Evolutionary conservation across 2,797 vertebrate species (phyloP).

Genomic region (Oreortyx pictus): DNA sequence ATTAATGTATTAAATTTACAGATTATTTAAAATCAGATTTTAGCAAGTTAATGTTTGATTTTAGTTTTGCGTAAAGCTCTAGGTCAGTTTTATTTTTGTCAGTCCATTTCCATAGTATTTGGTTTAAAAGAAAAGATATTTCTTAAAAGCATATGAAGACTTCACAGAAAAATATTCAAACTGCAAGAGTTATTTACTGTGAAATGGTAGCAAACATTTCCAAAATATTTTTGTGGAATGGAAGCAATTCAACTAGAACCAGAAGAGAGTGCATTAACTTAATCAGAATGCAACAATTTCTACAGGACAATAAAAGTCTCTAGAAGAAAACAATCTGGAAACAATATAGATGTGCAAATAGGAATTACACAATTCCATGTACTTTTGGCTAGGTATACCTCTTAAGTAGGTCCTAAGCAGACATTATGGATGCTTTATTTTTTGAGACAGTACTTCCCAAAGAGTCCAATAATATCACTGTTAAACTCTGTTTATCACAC

Average conservation of each 20-base stretch:
- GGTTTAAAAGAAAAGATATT: background rate
- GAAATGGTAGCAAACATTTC: background rate
- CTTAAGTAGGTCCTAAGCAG: background rate
- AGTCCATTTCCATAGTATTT: background rate
- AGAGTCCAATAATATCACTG: background rate
- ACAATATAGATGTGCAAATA: background rate
- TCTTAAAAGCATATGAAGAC: background rate
- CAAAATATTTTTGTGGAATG: background rate
- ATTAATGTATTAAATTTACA: background rate
- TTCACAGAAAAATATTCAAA: background rate
- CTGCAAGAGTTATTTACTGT: background rate
- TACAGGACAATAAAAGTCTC: background rate
- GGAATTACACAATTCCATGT: background rate
- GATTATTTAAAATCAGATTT: background rate
- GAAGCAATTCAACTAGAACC: background rate
- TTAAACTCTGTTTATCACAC: background rate
- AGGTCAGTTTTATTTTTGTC: background rate
- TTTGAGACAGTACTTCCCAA: background rate
- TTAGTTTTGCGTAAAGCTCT: background rate
- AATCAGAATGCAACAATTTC: background rate
- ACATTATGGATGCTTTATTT: background rate
- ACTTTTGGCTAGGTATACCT: rapidly evolving
- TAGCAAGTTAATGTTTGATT: background rate
- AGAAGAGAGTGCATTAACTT: background rate
- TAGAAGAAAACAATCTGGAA: background rate